These are phyloP conservation scores for Drosophila paucipuncta DNA, from an alignment of 2,888 invertebrate genomes.

Conservation along the genomic window DNA sequence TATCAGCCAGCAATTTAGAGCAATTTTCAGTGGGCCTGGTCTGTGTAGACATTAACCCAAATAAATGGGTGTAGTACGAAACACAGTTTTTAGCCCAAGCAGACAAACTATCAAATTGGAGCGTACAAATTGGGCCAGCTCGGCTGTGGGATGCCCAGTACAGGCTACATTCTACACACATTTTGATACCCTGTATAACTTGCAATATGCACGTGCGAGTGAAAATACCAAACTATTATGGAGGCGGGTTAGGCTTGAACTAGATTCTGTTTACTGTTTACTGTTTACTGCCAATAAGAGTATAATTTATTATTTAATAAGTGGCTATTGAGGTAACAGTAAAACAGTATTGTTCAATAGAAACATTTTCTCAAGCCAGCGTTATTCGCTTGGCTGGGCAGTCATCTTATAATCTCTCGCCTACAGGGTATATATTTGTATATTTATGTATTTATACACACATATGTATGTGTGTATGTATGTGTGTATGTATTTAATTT, in stretches of 20 bases:
- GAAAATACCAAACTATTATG: not conserved
- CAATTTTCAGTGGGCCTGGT: slow-evolving; percentile 22
- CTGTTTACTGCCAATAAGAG: not conserved
- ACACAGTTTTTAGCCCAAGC: slow-evolving; percentile 27
- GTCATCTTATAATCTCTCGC: not conserved
- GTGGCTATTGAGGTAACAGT: not conserved
- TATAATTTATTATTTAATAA: not conserved
- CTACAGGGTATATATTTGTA: not conserved
- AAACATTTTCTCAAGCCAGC: not conserved
- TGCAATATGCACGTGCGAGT: not conserved
- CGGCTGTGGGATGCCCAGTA: slow-evolving; percentile 2
- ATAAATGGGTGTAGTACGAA: slow-evolving; percentile 22
- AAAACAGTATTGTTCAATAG: not conserved
- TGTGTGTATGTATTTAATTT: not conserved
- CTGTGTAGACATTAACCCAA: slow-evolving; percentile 47
- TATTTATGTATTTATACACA: not conserved
- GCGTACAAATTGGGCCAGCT: not conserved
- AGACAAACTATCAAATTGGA: slow-evolving; percentile 26
- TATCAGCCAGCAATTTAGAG: slow-evolving; percentile 27
- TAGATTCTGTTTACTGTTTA: not conserved
- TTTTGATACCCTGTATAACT: not conserved
- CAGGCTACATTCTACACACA: too few species aligned
- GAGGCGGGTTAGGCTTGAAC: not conserved
- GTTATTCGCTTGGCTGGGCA: slow-evolving; percentile 2
- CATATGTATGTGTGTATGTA: not conserved